Conservation (phyloP, 2,888 invertebrate genomes). For the Seira musarum region DNA sequence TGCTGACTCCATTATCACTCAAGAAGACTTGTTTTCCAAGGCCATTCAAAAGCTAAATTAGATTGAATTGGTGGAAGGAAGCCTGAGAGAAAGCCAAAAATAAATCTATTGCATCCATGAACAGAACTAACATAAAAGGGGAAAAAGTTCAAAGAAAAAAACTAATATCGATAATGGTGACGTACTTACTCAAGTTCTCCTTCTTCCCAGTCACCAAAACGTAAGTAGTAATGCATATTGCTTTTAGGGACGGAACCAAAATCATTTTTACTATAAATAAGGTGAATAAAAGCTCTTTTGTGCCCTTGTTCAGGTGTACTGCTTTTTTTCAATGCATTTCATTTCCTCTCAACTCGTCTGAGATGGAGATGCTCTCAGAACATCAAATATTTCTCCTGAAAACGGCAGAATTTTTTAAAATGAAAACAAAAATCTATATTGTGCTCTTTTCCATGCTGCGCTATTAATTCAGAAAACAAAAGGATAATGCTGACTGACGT, state of each 20-base stretch:
- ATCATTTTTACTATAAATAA: too few species aligned
- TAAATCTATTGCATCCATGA: not conserved
- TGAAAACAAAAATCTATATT: too few species aligned
- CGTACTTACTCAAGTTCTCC: not conserved
- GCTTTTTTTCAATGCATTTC: too few species aligned
- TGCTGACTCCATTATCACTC: not conserved
- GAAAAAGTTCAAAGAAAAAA: slow-evolving; percentile 27
- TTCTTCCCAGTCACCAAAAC: not conserved
- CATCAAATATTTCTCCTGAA: too few species aligned
- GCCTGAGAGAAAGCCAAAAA: slow-evolving; percentile 9
- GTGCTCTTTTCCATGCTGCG: too few species aligned
- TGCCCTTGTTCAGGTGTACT: too few species aligned
- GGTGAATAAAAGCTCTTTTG: not conserved
- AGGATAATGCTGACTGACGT: too few species aligned
- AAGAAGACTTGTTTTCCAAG: not conserved
- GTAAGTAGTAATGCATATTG: not conserved
- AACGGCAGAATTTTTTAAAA: too few species aligned
- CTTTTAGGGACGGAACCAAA: too few species aligned
- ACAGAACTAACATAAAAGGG: slow-evolving; percentile 2
- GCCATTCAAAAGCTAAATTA: not conserved
- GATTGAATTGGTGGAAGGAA: slow-evolving; percentile 7
- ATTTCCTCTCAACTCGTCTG: too few species aligned
- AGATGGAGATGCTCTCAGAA: too few species aligned
- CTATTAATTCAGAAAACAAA: too few species aligned
- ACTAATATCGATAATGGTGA: slow-evolving; percentile 15